Evolutionary conservation across 2,113 vertebrate genomes (phyloP), one percentile per base, ranked within the genome.

Genomic region (Trinectes maculatus): DNA sequence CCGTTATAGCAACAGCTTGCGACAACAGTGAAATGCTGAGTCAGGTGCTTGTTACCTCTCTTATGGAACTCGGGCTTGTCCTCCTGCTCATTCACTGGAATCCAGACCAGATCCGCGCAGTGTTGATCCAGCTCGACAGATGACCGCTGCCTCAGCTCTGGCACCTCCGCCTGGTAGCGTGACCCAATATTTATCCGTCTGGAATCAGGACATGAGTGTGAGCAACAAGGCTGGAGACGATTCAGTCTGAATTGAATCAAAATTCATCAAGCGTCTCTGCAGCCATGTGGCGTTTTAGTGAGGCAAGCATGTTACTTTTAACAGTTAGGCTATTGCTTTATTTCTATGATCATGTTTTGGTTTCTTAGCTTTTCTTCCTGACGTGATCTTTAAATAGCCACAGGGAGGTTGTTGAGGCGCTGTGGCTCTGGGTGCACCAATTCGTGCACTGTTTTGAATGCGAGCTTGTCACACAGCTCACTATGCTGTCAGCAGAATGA

Each of bases 181-280:
- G 91, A 90, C 43, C 98, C 98, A 26, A 99, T 96, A 8, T 99
- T 99, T 87, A 99, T 99, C 77, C 96, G 93, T 58, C 98, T 99
- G 85, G 25, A 65, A 49, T 70, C 26, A 71, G n/a, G 43, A 68
- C 16, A 59, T 15, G 2, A 25, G 46, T 15, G 37, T 65, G 15
- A 75, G 31, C 0, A 0, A 37, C 51, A 6, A 8, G 6, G 28
- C 1, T 22, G 31, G 49, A 55, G 21, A 25, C n/a, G 4, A 16
- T 4, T 55, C 37, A 46, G 13, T 28, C 13, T 36, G 10, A 62
- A 70, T 43, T 18, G 5, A 3, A 46, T 24, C 31, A 13, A 6
- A 47, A 25, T 42, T 8, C 3, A 49, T 44, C 5, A 19, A 40
- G 15, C 3, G 51, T 4, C 7, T 53, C 6, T 15, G 10, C 26